Percentiles rank a stretch among this genome's conserved stretches.
Evolutionary conservation across 1,140 invertebrate species (phyloP).

Genomic region (Grapholita molesta): DNA sequence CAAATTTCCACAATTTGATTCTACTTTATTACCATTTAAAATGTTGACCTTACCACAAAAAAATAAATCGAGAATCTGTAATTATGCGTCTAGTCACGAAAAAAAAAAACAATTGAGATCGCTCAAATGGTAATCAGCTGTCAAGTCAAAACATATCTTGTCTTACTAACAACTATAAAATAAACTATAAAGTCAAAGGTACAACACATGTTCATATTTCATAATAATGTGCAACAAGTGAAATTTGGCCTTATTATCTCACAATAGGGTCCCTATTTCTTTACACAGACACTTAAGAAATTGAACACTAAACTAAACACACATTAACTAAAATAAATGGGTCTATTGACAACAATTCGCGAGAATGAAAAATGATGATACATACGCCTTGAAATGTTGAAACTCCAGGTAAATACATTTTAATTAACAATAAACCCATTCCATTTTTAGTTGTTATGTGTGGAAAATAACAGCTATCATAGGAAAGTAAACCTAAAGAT

Average conservation of each 20-base stretch:
- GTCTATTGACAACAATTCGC: background rate
- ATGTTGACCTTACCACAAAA: background rate
- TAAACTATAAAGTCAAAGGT: background rate
- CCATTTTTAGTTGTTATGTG: no score
- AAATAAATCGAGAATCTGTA: conserved; percentile 11
- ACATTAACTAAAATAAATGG: background rate
- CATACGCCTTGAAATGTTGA: no score
- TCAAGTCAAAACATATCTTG: conserved; percentile 5
- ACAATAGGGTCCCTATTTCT: background rate
- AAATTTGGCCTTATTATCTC: background rate
- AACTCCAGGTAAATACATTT: no score
- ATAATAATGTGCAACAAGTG: background rate
- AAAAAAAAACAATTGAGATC: conserved; percentile 19
- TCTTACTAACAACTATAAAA: conserved; percentile 7
- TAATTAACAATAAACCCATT: no score
- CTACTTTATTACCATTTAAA: background rate
- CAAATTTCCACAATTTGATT: background rate
- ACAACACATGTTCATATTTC: background rate
- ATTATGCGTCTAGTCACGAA: conserved; percentile 19
- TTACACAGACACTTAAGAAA: background rate
- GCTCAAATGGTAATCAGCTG: background rate
- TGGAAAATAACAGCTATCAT: no score
- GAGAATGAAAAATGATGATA: no score
- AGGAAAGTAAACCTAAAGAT: background rate
- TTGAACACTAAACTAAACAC: background rate